Conservation (phyloP, 1,140 invertebrate genomes). For the Bilobella aurantiaca region DNA sequence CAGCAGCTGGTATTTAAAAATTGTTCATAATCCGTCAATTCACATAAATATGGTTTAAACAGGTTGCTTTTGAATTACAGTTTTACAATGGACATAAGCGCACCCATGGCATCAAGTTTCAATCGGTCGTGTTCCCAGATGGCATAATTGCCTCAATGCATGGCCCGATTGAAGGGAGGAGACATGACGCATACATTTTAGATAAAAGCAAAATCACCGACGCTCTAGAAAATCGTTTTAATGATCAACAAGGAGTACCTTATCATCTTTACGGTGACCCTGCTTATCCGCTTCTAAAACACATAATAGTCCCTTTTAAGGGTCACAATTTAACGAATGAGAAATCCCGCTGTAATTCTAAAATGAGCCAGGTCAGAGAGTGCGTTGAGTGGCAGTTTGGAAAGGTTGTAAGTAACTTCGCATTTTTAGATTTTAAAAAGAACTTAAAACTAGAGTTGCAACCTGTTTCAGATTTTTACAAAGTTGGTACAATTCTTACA, state of each 20-base stretch:
- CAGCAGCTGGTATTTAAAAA: not conserved
- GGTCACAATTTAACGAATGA: not conserved
- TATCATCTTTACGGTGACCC: constrained; percentile 18
- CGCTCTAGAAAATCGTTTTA: not conserved
- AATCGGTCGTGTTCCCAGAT: constrained; percentile 1
- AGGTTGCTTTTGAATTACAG: too few relatives aligned
- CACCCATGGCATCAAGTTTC: not conserved
- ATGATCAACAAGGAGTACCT: not conserved
- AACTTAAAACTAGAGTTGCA: constrained; percentile 7
- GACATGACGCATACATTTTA: not conserved
- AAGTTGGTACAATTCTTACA: constrained; percentile 7
- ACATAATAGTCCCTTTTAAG: constrained; percentile 13
- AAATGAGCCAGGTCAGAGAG: constrained; percentile 6
- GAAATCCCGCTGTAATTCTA: not conserved
- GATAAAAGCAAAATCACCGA: not conserved
- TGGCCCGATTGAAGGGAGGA: not conserved
- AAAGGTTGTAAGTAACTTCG: constrained; percentile 7
- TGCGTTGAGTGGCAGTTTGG: constrained; percentile 16
- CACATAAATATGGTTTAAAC: too few relatives aligned
- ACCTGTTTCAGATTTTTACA: constrained; percentile 7
- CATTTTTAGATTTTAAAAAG: constrained; percentile 19
- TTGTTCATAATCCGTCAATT: too few relatives aligned
- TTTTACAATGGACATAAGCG: constrained; percentile 3
- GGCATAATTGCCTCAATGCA: not conserved
- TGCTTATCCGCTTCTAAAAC: constrained; percentile 9